Evolutionary conservation across 2,113 vertebrate genomes (phyloP), one percentile per base, ranked within the genome.

Genomic region (Takifugu bimaculatus): DNA sequence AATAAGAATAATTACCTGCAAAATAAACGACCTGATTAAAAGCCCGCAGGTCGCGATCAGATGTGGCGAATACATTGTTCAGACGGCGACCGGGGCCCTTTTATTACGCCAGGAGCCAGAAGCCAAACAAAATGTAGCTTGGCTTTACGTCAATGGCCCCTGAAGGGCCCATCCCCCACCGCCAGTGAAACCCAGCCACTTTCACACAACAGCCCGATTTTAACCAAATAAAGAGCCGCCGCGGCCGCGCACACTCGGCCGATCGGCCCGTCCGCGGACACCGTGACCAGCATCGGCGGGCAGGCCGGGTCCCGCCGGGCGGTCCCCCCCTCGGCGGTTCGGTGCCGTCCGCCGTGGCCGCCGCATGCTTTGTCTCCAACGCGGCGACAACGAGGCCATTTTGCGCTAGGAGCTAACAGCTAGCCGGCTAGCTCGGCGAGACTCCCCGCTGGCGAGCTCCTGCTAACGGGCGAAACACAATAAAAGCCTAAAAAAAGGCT

Each of bases 361-460:
- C 83, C 81, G 83, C 83, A 73, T 85, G 87, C 87, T 88, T 88
- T 88, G 87, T 88, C 83, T 88, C 69, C 74, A 25, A 57, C 80
- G 61, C 68, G 20, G 68, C 80, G 75, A 86, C 87, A 80, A 83
- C 70, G 87, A 82, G 79, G 85, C 87, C 87, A 88, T 88, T 87
- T 88, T 88, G 82, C 63, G 66, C 68, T 75, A 80, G 77, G 50
- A 73, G 85, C 85, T 85, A 85, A 70, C 79, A 63, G 81, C 67
- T 86, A 86, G 68, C 76, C 61, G 65, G 79, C 66, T 84, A 78
- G 65, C 71, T 59, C 29, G 29, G 29, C 29, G 3, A 3, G 29
- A 6, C 35, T 39, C 35, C 52, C 15, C 14, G 44, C 39, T 53
- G 20, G 1, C 6, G 59, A 52, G 72, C 54, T 6, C 62, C 58